Conservation (phyloP, 2,797 vertebrate species). For the Helarctos malayanus region DNA sequence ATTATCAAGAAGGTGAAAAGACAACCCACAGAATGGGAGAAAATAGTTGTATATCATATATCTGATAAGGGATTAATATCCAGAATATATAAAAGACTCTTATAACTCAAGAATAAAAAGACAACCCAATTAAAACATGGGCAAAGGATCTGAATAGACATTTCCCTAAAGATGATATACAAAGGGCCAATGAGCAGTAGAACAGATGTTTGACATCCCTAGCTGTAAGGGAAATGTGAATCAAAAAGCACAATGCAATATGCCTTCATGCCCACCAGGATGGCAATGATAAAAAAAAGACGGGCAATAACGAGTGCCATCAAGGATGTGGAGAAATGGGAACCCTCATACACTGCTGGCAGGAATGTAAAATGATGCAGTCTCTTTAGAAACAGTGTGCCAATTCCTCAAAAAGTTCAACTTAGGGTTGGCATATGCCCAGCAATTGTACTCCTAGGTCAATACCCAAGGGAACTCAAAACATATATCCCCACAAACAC, state of each 20-base stretch:
- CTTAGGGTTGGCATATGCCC: background rate
- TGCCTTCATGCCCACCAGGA: background rate
- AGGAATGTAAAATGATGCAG: background rate
- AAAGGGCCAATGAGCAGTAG: background rate
- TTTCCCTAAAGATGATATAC: slow-evolving; percentile 40
- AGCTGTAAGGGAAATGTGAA: background rate
- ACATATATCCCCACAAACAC: background rate
- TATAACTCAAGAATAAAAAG: background rate
- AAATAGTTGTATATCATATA: background rate
- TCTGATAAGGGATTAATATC: slow-evolving; percentile 31
- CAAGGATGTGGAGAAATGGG: background rate
- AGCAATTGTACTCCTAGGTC: background rate
- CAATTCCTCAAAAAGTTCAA: slow-evolving; percentile 58
- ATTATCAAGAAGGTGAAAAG: background rate
- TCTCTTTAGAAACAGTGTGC: slow-evolving; percentile 33
- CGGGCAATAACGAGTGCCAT: background rate
- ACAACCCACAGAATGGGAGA: background rate
- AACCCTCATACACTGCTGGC: background rate
- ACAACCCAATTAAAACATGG: slow-evolving; percentile 42
- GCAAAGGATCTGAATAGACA: background rate
- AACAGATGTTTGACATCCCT: background rate
- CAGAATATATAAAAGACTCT: background rate
- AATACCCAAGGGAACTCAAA: slow-evolving; percentile 44
- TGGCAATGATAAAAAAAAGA: background rate
- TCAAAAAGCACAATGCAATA: background rate